A percentile compares a stretch with the other conserved stretches of the same genome.
Evolutionary conservation across 2,113 vertebrate species (phyloP).

Genomic region (Pungitius pungitius): DNA sequence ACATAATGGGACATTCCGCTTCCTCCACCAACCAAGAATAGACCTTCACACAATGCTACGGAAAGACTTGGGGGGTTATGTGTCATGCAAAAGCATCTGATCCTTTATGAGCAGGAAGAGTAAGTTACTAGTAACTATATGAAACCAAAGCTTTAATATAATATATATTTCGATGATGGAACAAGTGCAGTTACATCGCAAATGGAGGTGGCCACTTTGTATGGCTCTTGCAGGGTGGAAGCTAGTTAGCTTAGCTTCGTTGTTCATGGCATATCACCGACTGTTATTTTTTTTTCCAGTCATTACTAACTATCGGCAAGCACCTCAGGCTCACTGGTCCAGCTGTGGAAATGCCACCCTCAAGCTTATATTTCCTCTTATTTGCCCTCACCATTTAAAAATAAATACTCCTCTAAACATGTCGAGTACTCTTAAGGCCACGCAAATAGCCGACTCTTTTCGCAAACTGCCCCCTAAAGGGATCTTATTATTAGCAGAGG

Average conservation of each 20-base stretch:
- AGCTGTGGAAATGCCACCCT: neutral
- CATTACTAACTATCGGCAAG: neutral
- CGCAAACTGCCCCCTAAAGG: conserved; percentile 8
- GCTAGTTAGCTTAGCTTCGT: neutral
- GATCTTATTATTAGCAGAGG: conserved; percentile 44
- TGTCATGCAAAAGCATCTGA: neutral
- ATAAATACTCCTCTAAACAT: too few species aligned
- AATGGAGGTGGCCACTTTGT: neutral
- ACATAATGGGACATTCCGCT: conserved; percentile 3
- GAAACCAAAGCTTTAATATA: neutral
- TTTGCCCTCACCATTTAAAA: neutral
- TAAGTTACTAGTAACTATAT: neutral
- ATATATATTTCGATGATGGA: neutral
- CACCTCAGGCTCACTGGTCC: neutral
- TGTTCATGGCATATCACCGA: neutral
- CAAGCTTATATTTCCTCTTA: neutral
- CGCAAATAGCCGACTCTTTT: neutral
- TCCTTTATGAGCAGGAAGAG: neutral
- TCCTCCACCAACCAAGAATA: neutral
- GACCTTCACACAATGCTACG: neutral
- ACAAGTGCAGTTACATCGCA: too few species aligned
- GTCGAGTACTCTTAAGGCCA: neutral
- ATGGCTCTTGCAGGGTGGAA: neutral
- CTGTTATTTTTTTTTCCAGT: neutral
- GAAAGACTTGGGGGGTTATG: neutral